Percentiles rank a stretch among this genome's conserved stretches.
Evolutionary conservation across 2,113 vertebrate genomes (phyloP).

Genomic region (Amphiprion percula): DNA sequence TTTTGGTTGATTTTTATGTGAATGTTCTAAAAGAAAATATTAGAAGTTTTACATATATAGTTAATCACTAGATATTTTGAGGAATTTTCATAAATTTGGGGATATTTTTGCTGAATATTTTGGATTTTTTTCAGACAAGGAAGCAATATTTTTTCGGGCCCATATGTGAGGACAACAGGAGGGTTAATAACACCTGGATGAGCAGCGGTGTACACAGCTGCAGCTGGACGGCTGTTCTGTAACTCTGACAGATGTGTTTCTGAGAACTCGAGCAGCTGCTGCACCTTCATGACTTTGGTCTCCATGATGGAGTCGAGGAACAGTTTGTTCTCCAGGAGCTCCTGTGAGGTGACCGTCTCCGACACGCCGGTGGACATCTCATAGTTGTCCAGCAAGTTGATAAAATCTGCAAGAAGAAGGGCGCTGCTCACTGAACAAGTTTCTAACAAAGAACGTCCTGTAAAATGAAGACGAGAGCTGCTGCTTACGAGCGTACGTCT

Average conservation of each 20-base stretch:
- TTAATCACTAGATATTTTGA: too few relatives aligned
- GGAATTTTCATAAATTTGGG: too few relatives aligned
- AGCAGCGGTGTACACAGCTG: constrained; percentile 12
- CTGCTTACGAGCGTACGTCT: constrained; percentile 85
- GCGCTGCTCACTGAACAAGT: neutral
- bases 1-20: too few relatives aligned
- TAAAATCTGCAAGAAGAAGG: constrained; percentile 82
- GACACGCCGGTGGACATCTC: constrained; percentile 83
- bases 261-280: neutral
- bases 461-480: neutral
- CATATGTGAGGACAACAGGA: too few relatives aligned
- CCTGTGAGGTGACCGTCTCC: constrained; percentile 85
- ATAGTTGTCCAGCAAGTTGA: constrained; percentile 88
- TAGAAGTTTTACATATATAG: too few relatives aligned
- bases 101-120: too few relatives aligned
- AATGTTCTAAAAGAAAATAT: too few relatives aligned
- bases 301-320: constrained; percentile 87
- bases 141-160: too few relatives aligned
- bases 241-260: neutral
- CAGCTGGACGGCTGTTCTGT: neutral
- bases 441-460: neutral
- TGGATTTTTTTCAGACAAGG: too few relatives aligned
- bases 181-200: too few relatives aligned
- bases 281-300: constrained; percentile 89
- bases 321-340: constrained; percentile 81